A percentile compares a stretch with the other conserved stretches of the same genome.
Conservation (phyloP, 2,113 vertebrate species). For the Drymodes brunneopygia region DNA sequence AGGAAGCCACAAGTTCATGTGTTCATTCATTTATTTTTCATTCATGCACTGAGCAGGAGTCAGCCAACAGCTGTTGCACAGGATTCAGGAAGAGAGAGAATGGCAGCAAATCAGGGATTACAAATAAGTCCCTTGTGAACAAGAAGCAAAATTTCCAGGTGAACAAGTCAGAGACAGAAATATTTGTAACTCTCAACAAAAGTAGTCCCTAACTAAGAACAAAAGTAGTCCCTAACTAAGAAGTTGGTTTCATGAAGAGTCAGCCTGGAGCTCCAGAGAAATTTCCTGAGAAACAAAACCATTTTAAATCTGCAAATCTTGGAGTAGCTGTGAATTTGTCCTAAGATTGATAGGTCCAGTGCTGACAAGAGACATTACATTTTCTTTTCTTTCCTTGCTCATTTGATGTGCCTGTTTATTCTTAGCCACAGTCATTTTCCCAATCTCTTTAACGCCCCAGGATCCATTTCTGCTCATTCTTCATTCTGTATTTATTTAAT, state of each 20-base stretch:
- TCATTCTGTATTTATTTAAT: constrained; percentile 17
- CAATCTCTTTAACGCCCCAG: not conserved
- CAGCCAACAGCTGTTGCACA: not conserved
- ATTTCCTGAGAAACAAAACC: not conserved
- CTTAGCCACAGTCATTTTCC: not conserved
- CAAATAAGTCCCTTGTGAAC: not conserved
- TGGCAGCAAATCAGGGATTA: not conserved
- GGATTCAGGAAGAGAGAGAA: not conserved
- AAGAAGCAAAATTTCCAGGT: not conserved
- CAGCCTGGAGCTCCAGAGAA: not conserved
- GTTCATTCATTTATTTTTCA: not conserved
- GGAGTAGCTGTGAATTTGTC: not conserved
- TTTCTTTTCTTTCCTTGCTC: not conserved
- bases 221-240: not conserved
- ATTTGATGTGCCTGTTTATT: not conserved
- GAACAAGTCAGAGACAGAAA: not conserved
- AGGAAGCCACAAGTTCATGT: not conserved
- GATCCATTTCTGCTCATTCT: not conserved
- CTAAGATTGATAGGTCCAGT: not conserved
- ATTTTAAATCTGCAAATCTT: not conserved
- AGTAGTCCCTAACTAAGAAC: not conserved
- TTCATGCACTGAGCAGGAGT: not conserved
- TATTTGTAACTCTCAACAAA: not conserved
- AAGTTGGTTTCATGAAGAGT: not conserved
- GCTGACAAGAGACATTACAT: not conserved